Evolutionary conservation across 1,140 invertebrate species (phyloP), one percentile per base, ranked within the genome.

Genomic region (Psilanteris sp.): DNA sequence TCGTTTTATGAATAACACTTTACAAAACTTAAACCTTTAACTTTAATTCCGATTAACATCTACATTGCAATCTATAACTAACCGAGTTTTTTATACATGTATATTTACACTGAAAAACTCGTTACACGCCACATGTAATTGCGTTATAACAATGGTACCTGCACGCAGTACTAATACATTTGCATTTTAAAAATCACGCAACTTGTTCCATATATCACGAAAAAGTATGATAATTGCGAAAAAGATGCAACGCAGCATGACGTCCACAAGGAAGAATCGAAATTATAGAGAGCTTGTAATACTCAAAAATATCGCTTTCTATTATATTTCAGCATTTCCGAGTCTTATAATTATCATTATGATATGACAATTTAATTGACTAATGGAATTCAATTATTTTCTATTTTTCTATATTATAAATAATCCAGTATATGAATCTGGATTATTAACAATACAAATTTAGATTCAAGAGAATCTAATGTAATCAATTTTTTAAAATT

Each of bases 181-280:
- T 37, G 31, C 37, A 41, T 55, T 62, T 54, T 24, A 55, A 62
- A 72, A 55, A 62, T 55, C 57, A 72, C 67, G 67, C 67, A 72
- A 72, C 48, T 72, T 16, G 67, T 72, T 72, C 67, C 67, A 72
- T 39, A 72, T 62, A 72, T 62, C 57, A 55, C 55, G 27, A 26
- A 31, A 62, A 34, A 71, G n/a, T 61, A 32, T 24, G 36, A 50
- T 24, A 68, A 41, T 41, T 18, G 50, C 16, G 44, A 36, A 61
- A 52, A 62, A 72, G 26, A 36, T 43, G 29, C 48, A 55, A 54
- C 39, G 55, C 55, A 52, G 54, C 29, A 41, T 61, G 66, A 52
- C 54, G 48, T 61, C 48, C 39, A 46, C 54, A 71, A 57, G 50
- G 34, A 31, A 70, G 36, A 14, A 52, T 57, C 43, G 44, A 70